Percentiles rank a stretch among this genome's conserved stretches.
Conservation (phyloP, 2,113 vertebrate genomes). For the Empidonax alnorum region DNA sequence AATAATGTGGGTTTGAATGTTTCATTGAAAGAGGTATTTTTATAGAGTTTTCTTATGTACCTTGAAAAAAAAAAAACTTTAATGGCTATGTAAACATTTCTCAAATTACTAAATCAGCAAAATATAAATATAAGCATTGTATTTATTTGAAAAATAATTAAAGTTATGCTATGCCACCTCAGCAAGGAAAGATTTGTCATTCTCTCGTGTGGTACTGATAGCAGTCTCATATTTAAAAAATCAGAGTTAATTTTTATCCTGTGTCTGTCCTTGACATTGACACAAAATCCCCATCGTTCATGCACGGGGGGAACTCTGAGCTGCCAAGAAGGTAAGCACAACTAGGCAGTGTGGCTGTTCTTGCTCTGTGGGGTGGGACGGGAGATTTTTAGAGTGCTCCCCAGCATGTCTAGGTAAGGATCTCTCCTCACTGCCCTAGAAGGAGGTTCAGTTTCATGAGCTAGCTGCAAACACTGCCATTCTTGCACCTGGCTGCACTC, state of each 20-base stretch:
- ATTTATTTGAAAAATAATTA: slow-evolving; percentile 9
- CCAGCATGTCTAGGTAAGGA: background rate
- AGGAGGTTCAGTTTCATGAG: background rate
- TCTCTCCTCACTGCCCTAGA: background rate
- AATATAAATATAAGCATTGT: background rate
- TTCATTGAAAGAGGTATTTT: slow-evolving; percentile 14
- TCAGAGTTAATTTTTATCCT: background rate
- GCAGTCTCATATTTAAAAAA: background rate
- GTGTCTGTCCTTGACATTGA: background rate
- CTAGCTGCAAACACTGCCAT: background rate
- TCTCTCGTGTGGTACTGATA: background rate
- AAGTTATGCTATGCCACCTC: background rate
- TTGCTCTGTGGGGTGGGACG: no score
- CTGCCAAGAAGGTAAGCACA: background rate
- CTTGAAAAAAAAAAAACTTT: background rate
- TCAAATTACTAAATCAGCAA: background rate
- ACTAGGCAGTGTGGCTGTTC: background rate
- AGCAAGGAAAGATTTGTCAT: background rate
- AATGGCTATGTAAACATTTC: background rate
- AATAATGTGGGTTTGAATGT: background rate
- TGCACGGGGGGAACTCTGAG: background rate
- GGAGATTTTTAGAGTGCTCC: background rate
- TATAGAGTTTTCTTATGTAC: background rate
- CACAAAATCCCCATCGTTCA: accelerated
- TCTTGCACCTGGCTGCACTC: background rate